Base-by-base conservation (phyloP, 2,113 vertebrate genomes). In the Antigone vipio region DNA sequence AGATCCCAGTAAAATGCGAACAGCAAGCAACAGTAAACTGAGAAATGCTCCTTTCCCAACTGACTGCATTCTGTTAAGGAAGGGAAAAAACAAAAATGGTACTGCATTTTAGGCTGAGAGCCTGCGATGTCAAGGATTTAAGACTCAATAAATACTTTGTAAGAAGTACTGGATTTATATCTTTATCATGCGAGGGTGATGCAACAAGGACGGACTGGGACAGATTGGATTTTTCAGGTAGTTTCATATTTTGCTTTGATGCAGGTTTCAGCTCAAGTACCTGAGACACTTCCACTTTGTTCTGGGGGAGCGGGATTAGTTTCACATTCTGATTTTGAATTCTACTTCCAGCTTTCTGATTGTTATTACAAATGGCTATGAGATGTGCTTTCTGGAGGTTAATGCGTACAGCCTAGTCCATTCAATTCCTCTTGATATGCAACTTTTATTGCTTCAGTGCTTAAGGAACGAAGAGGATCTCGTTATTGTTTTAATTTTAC, bases 401-500 rank as follows among this genome's bases (percentile, higher is more conserved):
- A 45, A 84, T 90, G 42, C 20, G 7, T 80, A 67, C 29, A 62
- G 82, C 67, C 44, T 74, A 32, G 75, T 66, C 58, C 38, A 71
- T 77, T 94, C 87, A 69, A 38, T n/a, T 89, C 77, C 18, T 67
- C 42, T 88, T 44, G 74, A 64, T 50, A 69, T 14, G 55, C 77
- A 94, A 90, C 59, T 85, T 95, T 20, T 79, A 74, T 66, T 89
- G 60, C 40, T 91, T 93, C 38, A 76, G 62, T 58, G 50, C 52
- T 64, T 78, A 44, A 73, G 83, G 29, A 89, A 63, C 67, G 12
- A 92, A 80, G 6, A 86, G 27, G 50, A 79, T 42, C 34, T 81
- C 82, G 38, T 59, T 93, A 78, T 45, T 92, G 80, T 88, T 83
- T 96, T 89, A 53, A 91, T 85, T 96, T 50, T 45, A n/a, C 24